Conservation (phyloP, 2,888 invertebrate genomes). For the Diarsia brunnea region DNA sequence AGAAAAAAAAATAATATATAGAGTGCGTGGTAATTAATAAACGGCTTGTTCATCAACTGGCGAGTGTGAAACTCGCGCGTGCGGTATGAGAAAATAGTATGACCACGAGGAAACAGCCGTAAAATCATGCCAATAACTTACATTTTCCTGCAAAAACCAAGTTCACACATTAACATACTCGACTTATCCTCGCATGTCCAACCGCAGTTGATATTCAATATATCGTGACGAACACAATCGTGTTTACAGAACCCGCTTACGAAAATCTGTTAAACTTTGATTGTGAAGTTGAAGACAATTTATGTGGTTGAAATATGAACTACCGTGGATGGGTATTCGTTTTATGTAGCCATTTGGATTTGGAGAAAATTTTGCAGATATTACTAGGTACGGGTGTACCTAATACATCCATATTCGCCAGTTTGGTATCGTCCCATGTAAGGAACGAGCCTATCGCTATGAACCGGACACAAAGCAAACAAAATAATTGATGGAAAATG, state of each 20-base stretch:
- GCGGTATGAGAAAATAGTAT: too few relatives aligned
- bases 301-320: slow-evolving; percentile 58
- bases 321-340: slow-evolving; percentile 23
- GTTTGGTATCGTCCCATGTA: neutral
- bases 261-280: slow-evolving; percentile 82
- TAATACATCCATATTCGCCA: neutral
- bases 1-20: too few relatives aligned
- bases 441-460: neutral
- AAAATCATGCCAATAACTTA: neutral
- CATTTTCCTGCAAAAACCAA: neutral
- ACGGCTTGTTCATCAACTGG: too few relatives aligned
- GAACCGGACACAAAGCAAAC: too few relatives aligned
- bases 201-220: slow-evolving; percentile 81
- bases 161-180: slow-evolving; percentile 47
- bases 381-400: neutral
- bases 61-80: too few relatives aligned
- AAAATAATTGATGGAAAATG: too few relatives aligned
- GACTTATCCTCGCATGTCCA: slow-evolving; percentile 78
- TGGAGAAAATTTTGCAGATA: neutral
- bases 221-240: slow-evolving; percentile 85
- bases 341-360: slow-evolving; percentile 15
- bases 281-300: slow-evolving; percentile 71
- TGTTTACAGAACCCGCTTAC: slow-evolving; percentile 77
- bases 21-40: too few relatives aligned
- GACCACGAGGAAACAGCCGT: too few relatives aligned